These are phyloP conservation scores for Paratilapia polleni DNA, from an alignment of 2,113 vertebrate species.

Conservation along the genomic window DNA sequence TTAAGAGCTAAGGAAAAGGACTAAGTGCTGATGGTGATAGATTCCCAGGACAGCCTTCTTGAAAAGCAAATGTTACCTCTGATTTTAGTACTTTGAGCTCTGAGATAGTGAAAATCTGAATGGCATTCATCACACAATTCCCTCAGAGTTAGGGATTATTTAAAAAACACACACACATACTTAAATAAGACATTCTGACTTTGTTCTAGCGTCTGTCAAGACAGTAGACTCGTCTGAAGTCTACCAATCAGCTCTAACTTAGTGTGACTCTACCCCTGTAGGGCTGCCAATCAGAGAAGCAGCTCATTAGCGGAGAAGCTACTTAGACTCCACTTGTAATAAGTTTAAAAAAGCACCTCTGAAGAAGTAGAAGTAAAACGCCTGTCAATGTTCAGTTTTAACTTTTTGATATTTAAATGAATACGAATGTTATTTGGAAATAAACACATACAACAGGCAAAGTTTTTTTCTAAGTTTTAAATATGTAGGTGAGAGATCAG, in stretches of 20 bases:
- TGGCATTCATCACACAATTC: neutral
- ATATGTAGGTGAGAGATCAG: neutral
- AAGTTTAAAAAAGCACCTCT: neutral
- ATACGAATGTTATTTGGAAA: neutral
- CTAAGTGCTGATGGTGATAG: neutral
- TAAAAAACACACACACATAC: neutral
- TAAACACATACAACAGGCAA: neutral
- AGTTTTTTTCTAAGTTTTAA: too few species aligned
- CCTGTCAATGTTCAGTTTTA: neutral
- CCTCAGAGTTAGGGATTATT: neutral
- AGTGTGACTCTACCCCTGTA: neutral
- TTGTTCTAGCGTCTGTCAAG: neutral
- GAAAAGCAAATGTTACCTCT: neutral
- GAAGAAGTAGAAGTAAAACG: neutral
- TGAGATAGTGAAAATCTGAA: constrained; percentile 10
- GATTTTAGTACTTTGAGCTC: neutral
- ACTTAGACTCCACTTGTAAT: neutral
- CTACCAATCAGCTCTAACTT: constrained; percentile 7
- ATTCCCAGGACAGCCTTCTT: neutral
- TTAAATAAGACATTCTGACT: neutral
- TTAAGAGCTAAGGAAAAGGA: neutral
- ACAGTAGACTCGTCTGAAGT: neutral
- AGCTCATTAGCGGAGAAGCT: constrained; percentile 14
- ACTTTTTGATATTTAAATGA: constrained; percentile 3
- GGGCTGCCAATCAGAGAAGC: constrained; percentile 10